phyloP scores from a whole-genome alignment of 2,797 vertebrate genomes.

The Staurois parvus region DNA sequence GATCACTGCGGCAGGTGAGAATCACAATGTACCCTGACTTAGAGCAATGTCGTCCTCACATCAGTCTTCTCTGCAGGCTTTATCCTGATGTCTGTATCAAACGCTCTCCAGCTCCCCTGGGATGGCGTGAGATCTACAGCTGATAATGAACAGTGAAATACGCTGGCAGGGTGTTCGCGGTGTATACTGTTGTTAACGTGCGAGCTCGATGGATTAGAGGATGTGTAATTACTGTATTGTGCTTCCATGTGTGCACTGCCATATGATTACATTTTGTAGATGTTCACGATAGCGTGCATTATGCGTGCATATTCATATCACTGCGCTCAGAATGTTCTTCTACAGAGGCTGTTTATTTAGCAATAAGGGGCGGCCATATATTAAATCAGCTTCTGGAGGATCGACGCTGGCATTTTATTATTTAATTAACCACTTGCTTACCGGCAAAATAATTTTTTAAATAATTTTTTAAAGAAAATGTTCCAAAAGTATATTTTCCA shows the following conservation, averaged over 20 bases:
- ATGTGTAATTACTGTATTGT: slow-evolving; percentile 43
- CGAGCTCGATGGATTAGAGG: slow-evolving; percentile 18
- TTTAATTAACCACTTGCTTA: no score
- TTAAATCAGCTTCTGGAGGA: not conserved
- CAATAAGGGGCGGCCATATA: not conserved
- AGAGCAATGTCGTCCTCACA: not conserved
- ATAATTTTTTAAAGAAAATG: no score
- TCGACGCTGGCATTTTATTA: no score
- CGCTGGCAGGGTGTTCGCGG: not conserved
- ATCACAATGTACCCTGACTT: not conserved
- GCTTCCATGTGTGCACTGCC: slow-evolving; percentile 35
- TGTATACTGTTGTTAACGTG: slow-evolving; percentile 37
- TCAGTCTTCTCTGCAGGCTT: slow-evolving; percentile 16
- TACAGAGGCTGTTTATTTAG: not conserved
- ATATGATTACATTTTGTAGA: not conserved
- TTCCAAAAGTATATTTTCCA: no score
- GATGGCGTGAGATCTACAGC: slow-evolving; percentile 30
- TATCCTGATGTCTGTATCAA: slow-evolving; percentile 35
- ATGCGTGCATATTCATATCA: not conserved
- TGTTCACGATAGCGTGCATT: slow-evolving; percentile 2
- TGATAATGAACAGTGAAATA: slow-evolving; percentile 39
- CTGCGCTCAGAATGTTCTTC: not conserved
- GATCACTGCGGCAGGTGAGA: not conserved
- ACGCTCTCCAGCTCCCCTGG: not conserved
- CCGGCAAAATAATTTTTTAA: no score